Evolutionary conservation across 2,888 invertebrate species (phyloP).

Genomic region (Leptodirus hochenwartii): DNA sequence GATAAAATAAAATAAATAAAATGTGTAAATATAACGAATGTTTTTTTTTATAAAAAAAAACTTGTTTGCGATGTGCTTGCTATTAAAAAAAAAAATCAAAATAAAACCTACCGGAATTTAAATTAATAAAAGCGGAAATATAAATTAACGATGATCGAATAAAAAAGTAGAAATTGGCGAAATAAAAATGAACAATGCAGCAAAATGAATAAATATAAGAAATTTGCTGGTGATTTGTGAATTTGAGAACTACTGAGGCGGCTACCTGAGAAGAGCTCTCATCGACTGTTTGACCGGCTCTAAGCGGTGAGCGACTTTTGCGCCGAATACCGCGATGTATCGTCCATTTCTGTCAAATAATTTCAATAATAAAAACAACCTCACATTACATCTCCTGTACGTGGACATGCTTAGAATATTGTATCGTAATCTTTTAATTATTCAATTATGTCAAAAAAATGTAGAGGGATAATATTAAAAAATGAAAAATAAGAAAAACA

Average conservation of each 20-base stretch:
- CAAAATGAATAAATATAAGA: background rate
- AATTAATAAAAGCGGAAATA: background rate
- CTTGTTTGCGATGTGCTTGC: background rate
- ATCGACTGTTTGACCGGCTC: conserved; percentile 31
- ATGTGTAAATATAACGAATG: too few relatives aligned
- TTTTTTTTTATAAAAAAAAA: conserved; percentile 8
- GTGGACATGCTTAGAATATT: too few relatives aligned
- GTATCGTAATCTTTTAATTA: too few relatives aligned
- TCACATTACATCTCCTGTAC: conserved; percentile 2
- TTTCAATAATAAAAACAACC: conserved; percentile 4
- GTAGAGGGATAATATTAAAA: too few relatives aligned
- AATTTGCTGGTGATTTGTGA: too few relatives aligned
- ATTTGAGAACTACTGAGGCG: background rate
- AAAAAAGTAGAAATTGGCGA: background rate
- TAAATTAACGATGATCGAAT: too few relatives aligned
- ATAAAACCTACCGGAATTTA: background rate
- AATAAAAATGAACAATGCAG: background rate
- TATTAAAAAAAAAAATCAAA: background rate
- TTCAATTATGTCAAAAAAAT: too few relatives aligned
- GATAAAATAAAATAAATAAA: too few relatives aligned
- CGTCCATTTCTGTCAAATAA: conserved; percentile 55
- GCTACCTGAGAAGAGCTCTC: conserved; percentile 36
- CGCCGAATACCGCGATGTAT: conserved; percentile 62
- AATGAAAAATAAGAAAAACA: too few relatives aligned
- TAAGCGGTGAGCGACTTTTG: conserved; percentile 41